phyloP scores from a whole-genome alignment of 2,797 vertebrate genomes.

The Melanotaenia parkinsoni region DNA sequence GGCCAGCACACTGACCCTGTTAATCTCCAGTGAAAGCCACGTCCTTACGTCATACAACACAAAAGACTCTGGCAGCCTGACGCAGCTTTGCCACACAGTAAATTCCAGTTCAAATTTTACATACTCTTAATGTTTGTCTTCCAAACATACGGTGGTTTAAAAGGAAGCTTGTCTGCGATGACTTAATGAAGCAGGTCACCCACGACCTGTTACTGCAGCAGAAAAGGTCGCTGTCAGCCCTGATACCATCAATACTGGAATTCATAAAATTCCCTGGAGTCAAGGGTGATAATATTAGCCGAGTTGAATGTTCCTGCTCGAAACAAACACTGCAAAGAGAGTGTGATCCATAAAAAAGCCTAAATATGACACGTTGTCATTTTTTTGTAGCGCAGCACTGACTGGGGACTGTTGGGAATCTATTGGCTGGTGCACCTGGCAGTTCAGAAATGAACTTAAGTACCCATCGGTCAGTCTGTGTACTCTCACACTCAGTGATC shows the following conservation, averaged over 20 bases:
- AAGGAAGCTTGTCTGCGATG: constrained; percentile 11
- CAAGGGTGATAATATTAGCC: constrained; percentile 16
- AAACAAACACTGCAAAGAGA: not conserved
- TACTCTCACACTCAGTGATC: constrained; percentile 45
- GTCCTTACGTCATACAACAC: constrained; percentile 26
- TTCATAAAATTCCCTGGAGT: constrained; percentile 11
- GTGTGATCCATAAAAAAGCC: not conserved
- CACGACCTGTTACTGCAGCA: constrained; percentile 37
- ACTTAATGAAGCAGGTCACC: constrained; percentile 26
- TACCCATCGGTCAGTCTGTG: not conserved
- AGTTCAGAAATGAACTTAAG: constrained; percentile 1
- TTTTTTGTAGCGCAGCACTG: not conserved
- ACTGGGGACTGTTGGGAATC: constrained; percentile 4
- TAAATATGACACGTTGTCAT: not conserved
- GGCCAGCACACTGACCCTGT: constrained; percentile 56
- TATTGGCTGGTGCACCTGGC: constrained; percentile 6
- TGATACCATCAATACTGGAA: constrained; percentile 44
- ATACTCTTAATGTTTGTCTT: not conserved
- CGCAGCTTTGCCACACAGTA: not conserved
- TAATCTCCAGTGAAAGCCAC: constrained; percentile 61
- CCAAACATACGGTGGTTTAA: not conserved
- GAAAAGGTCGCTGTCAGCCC: constrained; percentile 66
- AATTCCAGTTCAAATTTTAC: constrained; percentile 8
- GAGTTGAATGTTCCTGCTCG: not conserved
- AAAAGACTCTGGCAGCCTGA: constrained; percentile 13